These are phyloP conservation scores for Eucidaris tribuloides DNA, from an alignment of 35 echinoderm and acorn worm genomes.

Conservation along the genomic window DNA sequence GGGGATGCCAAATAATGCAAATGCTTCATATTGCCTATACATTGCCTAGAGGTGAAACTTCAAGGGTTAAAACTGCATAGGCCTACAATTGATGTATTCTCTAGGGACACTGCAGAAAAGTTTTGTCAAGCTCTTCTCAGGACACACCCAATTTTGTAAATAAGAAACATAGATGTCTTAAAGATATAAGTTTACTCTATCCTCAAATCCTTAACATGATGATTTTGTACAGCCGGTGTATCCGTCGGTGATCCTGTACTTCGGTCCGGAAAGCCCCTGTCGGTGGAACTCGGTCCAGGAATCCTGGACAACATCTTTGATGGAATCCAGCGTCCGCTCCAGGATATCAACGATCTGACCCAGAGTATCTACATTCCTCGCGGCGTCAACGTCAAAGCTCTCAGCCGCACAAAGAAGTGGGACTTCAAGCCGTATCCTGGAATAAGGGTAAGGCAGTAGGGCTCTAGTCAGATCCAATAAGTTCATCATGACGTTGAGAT, in stretches of 20 bases:
- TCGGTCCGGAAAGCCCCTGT: slow-evolving; percentile 85
- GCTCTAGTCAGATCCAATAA: not conserved
- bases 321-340: slow-evolving; percentile 87
- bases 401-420: slow-evolving; percentile 82
- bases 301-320: slow-evolving; percentile 97
- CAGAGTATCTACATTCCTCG: slow-evolving; percentile 98
- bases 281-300: slow-evolving; percentile 90
- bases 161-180: too few species aligned
- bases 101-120: too few species aligned
- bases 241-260: slow-evolving; percentile 90
- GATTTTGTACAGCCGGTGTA: slow-evolving; percentile 74
- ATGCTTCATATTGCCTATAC: too few species aligned
- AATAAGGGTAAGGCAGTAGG: slow-evolving; percentile 58
- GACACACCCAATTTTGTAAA: too few species aligned
- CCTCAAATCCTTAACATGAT: slow-evolving; percentile 53
- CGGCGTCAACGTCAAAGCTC: slow-evolving; percentile 78
- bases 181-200: too few species aligned
- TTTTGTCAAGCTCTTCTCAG: too few species aligned
- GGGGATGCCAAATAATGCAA: too few species aligned
- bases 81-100: too few species aligned
- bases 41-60: too few species aligned
- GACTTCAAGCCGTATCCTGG: slow-evolving; percentile 70
- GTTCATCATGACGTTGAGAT: not conserved
- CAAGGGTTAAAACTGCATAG: too few species aligned
- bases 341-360: slow-evolving; percentile 90